Base-by-base conservation (phyloP, 2,113 vertebrate species). In the Hippocampus guttulatus region DNA sequence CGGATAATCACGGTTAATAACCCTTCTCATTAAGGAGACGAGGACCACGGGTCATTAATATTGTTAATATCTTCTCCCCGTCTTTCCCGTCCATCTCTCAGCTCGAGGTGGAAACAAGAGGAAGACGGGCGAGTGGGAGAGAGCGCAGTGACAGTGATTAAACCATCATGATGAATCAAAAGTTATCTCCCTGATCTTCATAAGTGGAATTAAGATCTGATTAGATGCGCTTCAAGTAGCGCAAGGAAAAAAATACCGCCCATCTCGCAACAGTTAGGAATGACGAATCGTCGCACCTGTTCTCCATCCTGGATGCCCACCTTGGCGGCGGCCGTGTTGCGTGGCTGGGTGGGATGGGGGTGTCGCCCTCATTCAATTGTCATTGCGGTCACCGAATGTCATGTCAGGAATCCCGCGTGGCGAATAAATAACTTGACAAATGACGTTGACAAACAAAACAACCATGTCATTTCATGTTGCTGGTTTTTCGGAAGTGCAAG, bases 131-230 rank as follows among this genome's bases (percentile, higher is more conserved):
- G 58, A 27, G 27, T 1, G 16, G 57, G 27, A 33, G 58, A 8
- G 27, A 61, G 58, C 27, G 25, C 5, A 14, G 27, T 78, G 88
- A 91, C 87, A 88, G 88, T 90, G 91, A 91, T 91, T 88, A 91
- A 91, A 77, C 82, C 88, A 90, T 89, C 75, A 85, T 88, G 87
- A 90, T 90, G 89, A 91, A 89, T 91, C 90, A 89, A 89, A 61
- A 91, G 86, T 89, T 91, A 92, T 90, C 89, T 83, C 86, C 87
- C 90, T 81, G 84, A 90, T 92, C 90, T 91, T 90, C 88, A 90
- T 90, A 90, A 91, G 74, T 88, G 85, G 87, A 91, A 91, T 92
- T 91, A 91, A 88, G 85, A 83, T 73, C 87, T 88, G 90, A 91
- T 92, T 91, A 90, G 89, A 90, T 81, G 86, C 89, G 89, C 84